Evolutionary conservation across 2,113 vertebrate species (phyloP), one percentile per base, ranked within the genome.

Genomic region (Erythrocebus patas): DNA sequence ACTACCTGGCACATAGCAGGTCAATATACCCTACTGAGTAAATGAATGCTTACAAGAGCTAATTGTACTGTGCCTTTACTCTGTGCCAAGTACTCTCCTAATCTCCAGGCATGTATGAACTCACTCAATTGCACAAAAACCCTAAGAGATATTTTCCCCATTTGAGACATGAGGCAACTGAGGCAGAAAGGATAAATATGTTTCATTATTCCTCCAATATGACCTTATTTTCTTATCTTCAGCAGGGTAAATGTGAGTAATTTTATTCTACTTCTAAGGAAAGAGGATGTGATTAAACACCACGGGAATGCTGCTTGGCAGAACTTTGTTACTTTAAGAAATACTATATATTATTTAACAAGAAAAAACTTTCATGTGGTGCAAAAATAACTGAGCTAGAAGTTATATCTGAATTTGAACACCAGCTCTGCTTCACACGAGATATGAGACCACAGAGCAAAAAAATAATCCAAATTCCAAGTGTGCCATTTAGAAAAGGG

Each of bases 341-440:
- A 90, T 90, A 90, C 14, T 96, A 22, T 90, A 50, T 68, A 72
- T 72, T 66, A 93, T 1, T 82, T 40, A 81, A 88, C 57, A 89
- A 55, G 52, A 92, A 97, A 97, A 96, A 73, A 59, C 9, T 96
- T 84, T 96, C 66, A 16, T 48, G 23, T 85, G 85, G 84, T 79
- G 52, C 76, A 73, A 95, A 97, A 96, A 90, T 72, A 95, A 96
- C 55, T 84, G 30, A 25, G 73, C 82, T 91, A 93, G 38, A 64
- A 96, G 61, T 90, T 80, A 32, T 20, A 93, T 38, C 72, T 91
- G 64, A 95, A 96, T 95, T 50, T 91, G 57, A 94, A 84, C 35
- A 87, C 38, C 7, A 94, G 25, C 43, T 94, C 66, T 88, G 50
- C 14, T 95, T 91, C 84, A 38, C 17, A 88, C 13, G 73, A 78